Evolutionary conservation across 2,797 vertebrate species (phyloP).

Genomic region (Centroberyx gerrardi): DNA sequence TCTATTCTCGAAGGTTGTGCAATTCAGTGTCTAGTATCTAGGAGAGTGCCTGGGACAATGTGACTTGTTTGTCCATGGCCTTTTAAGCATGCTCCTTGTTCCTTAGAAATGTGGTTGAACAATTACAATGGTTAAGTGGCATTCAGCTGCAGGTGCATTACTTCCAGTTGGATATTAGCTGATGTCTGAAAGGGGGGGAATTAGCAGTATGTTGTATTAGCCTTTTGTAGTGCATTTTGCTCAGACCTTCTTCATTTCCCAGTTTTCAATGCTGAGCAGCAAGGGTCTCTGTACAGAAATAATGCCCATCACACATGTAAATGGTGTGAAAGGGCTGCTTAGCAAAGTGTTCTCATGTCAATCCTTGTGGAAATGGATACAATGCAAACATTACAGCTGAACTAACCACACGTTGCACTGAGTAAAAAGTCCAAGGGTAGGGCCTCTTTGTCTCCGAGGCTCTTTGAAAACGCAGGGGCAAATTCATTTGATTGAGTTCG

Average conservation of each 20-base stretch:
- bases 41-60: conserved; percentile 88
- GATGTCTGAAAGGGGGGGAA: conserved; percentile 96
- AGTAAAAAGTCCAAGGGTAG: conserved; percentile 93
- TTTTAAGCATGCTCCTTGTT: conserved; percentile 89
- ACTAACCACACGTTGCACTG: conserved; percentile 97
- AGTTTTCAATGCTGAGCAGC: conserved; percentile 98
- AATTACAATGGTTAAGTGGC: conserved; percentile 95
- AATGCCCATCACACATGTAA: conserved; percentile 99
- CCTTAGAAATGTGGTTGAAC: conserved; percentile 91
- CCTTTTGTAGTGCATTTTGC: conserved; percentile 99
- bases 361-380: conserved; percentile 99
- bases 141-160: conserved; percentile 99
- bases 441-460: conserved; percentile 89
- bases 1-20: conserved; percentile 87
- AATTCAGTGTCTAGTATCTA: conserved; percentile 90
- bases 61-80: conserved; percentile 93
- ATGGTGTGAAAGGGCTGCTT: conserved; percentile 99
- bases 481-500: conserved; percentile 99
- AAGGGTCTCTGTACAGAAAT: conserved; percentile 97
- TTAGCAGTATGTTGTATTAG: conserved; percentile 99
- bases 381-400: conserved; percentile 99
- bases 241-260: conserved; percentile 99
- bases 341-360: conserved; percentile 99
- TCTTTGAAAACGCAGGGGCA: conserved; percentile 93
- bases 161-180: conserved; percentile 97